Percentiles rank a stretch among this genome's conserved stretches.
These are phyloP conservation scores for Zoanthus sociatus DNA, from an alignment of 92 coral and sea anemone species.

Conservation along the genomic window DNA sequence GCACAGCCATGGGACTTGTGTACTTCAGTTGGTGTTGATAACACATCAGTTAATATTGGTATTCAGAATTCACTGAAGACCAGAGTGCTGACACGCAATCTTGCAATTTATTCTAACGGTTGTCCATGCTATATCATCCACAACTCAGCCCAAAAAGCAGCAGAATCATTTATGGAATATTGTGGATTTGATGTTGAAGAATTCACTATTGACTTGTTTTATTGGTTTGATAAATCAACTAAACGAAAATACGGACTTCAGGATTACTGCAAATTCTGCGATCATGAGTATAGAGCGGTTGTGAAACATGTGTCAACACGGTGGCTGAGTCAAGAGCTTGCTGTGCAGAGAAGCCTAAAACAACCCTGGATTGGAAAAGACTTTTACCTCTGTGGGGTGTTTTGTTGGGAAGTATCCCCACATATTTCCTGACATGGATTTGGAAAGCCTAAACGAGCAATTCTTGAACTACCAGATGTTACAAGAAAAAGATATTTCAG, in stretches of 20 bases:
- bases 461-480: slow-evolving; percentile 2
- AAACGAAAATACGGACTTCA: slow-evolving; percentile 28
- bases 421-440: not conserved
- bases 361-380: not conserved
- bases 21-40: slow-evolving; percentile 45
- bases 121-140: slow-evolving; percentile 45
- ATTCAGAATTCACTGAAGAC: slow-evolving; percentile 41
- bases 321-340: slow-evolving; percentile 2
- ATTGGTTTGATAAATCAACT: slow-evolving; percentile 43
- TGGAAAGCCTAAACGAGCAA: slow-evolving; percentile 1
- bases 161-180: slow-evolving; percentile 17
- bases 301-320: not conserved
- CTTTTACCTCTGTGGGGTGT: not conserved
- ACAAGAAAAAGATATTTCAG: not conserved
- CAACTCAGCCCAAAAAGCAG: slow-evolving; percentile 41
- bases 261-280: not conserved
- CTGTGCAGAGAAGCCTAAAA: not conserved
- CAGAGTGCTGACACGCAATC: slow-evolving; percentile 25
- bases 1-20: slow-evolving; percentile 50
- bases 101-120: slow-evolving; percentile 43
- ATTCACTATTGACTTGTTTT: not conserved
- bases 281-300: not conserved
- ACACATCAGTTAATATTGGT: slow-evolving; percentile 46
- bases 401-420: not conserved
- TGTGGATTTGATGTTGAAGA: slow-evolving; percentile 50